Percentiles rank a stretch among this genome's conserved stretches.
These are phyloP conservation scores for Bemisia tabaci DNA, from an alignment of 1,140 invertebrate species.

Conservation along the genomic window DNA sequence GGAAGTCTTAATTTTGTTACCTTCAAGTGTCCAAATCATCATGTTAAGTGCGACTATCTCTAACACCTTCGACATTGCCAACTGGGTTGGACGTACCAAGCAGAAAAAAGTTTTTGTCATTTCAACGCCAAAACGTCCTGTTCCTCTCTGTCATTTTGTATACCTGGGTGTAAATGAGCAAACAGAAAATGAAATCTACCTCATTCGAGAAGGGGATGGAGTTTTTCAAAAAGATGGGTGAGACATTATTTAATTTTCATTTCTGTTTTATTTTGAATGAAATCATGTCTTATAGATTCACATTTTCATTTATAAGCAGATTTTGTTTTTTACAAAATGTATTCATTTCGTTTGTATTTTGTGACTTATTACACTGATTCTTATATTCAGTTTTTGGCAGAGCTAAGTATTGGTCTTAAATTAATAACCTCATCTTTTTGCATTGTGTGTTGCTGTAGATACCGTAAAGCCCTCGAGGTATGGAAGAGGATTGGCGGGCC, in stretches of 20 bases:
- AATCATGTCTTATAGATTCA: too few relatives aligned
- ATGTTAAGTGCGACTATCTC: slow-evolving; percentile 97
- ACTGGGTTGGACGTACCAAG: slow-evolving; percentile 93
- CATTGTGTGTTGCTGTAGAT: too few relatives aligned
- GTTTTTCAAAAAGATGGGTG: slow-evolving; percentile 55
- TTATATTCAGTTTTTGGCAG: too few relatives aligned
- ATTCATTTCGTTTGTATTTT: too few relatives aligned
- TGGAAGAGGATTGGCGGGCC: slow-evolving; percentile 49
- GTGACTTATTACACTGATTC: too few relatives aligned
- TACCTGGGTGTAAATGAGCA: slow-evolving; percentile 74
- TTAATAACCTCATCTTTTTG: too few relatives aligned
- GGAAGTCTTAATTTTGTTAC: slow-evolving; percentile 91
- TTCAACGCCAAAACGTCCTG: slow-evolving; percentile 82
- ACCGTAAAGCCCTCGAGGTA: slow-evolving; percentile 27
- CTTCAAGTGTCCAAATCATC: slow-evolving; percentile 87
- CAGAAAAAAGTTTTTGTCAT: slow-evolving; percentile 90
- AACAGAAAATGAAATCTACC: slow-evolving; percentile 48
- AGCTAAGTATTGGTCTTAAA: too few relatives aligned
- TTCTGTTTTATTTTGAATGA: neutral
- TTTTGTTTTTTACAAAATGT: too few relatives aligned
- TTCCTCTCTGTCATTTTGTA: slow-evolving; percentile 87
- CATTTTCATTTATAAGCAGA: too few relatives aligned
- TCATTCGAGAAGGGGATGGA: slow-evolving; percentile 65
- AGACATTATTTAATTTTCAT: slow-evolving; percentile 21
- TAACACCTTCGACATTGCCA: slow-evolving; percentile 90